Base-by-base conservation (phyloP, 2,888 invertebrate genomes). In the Danaus chrysippus region DNA sequence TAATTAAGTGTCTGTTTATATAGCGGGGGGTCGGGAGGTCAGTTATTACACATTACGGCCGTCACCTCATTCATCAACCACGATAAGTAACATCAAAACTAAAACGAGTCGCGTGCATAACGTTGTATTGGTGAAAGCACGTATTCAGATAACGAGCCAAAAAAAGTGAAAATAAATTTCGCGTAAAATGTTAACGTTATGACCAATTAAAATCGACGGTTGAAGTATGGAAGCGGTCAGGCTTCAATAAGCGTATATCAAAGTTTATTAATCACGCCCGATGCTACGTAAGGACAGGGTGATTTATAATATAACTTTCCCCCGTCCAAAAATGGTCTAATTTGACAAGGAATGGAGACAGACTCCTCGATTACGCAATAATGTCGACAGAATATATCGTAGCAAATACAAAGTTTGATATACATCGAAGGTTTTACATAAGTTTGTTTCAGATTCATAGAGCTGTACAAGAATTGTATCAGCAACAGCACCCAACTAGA, bases 221-320 rank as follows among this genome's bases (percentile, higher is more conserved):
- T 57, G 62, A 55, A 54, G 53, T 66, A 68, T 67, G 63, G 69
- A 70, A 70, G 65, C 64, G 64, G 65, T 69, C 68, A 53, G 55
- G 64, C 58, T 63, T 68, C 71, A 71, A 68, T 68, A 66, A 71
- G 63, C 68, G 62, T 68, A 65, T 70, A 71, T 70, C 64, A 66
- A 68, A 68, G 67, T 70, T 71, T 71, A 73, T 72, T 70, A 72
- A 74, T 71, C 72, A 68, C 63, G 64, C 71, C 65, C 77, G 78
- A 80, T 80, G 78, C 79, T 79, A 82, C 72, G 69, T 70, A 63
- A 63, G 79, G 79, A 78, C 74, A 70, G 68, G 75, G 73, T 80
- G 83, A 86, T 84, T 83, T 85, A 86, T 86, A 78, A 74, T 68
- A 72, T 78, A 77, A 86, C 85, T 87, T 86, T 87, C 84, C 79